A percentile compares a stretch with the other conserved stretches of the same genome.
phyloP scores from a whole-genome alignment of 1,140 invertebrate species.

The Bradysia coprophila region DNA sequence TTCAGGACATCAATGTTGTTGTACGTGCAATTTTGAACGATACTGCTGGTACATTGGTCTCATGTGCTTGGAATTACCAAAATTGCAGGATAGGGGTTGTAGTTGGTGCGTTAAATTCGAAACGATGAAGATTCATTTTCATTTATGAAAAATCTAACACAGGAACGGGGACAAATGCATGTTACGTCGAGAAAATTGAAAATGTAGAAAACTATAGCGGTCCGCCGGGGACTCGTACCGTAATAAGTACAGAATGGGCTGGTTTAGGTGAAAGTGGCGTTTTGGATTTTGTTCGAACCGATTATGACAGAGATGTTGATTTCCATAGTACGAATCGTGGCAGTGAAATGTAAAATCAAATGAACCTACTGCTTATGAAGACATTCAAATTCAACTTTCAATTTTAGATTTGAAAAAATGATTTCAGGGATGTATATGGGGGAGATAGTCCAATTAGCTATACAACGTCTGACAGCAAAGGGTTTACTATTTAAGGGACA shows the following conservation, averaged over 20 bases:
- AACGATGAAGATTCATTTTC: too few relatives aligned
- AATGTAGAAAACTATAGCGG: constrained; percentile 50
- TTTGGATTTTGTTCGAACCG: constrained; percentile 73
- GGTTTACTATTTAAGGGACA: constrained; percentile 66
- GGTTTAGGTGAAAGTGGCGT: constrained; percentile 86
- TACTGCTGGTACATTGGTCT: constrained; percentile 97
- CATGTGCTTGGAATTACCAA: constrained; percentile 94
- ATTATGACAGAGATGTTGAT: constrained; percentile 81
- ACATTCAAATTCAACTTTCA: constrained; percentile 6
- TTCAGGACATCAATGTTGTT: constrained; percentile 78
- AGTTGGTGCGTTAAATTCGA: constrained; percentile 45
- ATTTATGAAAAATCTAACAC: too few relatives aligned
- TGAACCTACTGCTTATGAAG: too few relatives aligned
- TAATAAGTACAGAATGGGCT: constrained; percentile 96
- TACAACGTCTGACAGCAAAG: constrained; percentile 60
- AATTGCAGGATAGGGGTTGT: constrained; percentile 86
- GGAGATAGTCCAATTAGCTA: constrained; percentile 56
- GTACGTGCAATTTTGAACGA: constrained; percentile 96
- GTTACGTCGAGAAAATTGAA: constrained; percentile 81
- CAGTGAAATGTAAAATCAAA: constrained; percentile 73
- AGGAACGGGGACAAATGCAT: constrained; percentile 94
- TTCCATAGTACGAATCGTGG: constrained; percentile 62
- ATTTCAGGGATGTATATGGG: constrained; percentile 92
- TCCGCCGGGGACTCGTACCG: constrained; percentile 35
- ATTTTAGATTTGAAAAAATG: constrained; percentile 75